Conservation (phyloP, 1,140 invertebrate species). For the Daktulosphaira vitifoliae region DNA sequence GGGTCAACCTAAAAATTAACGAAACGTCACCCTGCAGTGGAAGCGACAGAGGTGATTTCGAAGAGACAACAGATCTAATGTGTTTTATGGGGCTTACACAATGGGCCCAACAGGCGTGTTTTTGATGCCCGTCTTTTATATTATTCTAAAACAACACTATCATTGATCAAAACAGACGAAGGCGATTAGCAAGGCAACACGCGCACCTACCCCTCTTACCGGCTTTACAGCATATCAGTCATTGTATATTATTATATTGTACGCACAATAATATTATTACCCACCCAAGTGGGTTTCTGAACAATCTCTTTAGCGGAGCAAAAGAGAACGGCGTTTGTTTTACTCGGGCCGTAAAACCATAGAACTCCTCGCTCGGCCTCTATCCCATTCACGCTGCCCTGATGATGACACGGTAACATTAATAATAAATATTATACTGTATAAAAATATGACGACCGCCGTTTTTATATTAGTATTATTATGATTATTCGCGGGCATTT, state of each 20-base stretch:
- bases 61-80: background rate
- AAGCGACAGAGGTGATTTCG: conserved; percentile 30
- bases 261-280: conserved; percentile 22
- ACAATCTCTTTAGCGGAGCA: conserved; percentile 9
- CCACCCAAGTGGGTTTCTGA: conserved; percentile 12
- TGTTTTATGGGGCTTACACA: conserved; percentile 19
- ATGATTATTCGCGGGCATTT: conserved; percentile 20
- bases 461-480: conserved; percentile 26
- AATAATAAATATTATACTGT: conserved; percentile 32
- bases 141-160: conserved; percentile 28
- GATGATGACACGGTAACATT: conserved; percentile 33
- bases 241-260: background rate
- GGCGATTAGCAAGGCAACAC: conserved; percentile 29
- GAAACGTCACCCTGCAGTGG: conserved; percentile 11
- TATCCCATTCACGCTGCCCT: background rate
- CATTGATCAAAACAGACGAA: conserved; percentile 30
- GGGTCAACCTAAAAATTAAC: background rate
- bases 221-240: background rate
- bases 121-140: conserved; percentile 30
- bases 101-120: conserved; percentile 13
- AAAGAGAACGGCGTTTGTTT: conserved; percentile 19
- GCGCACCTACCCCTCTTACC: conserved; percentile 1
- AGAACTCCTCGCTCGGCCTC: background rate
- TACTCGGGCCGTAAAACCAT: conserved; percentile 28
- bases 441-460: conserved; percentile 25